phyloP scores from a whole-genome alignment of 2,888 invertebrate species.

The Baronia brevicornis region DNA sequence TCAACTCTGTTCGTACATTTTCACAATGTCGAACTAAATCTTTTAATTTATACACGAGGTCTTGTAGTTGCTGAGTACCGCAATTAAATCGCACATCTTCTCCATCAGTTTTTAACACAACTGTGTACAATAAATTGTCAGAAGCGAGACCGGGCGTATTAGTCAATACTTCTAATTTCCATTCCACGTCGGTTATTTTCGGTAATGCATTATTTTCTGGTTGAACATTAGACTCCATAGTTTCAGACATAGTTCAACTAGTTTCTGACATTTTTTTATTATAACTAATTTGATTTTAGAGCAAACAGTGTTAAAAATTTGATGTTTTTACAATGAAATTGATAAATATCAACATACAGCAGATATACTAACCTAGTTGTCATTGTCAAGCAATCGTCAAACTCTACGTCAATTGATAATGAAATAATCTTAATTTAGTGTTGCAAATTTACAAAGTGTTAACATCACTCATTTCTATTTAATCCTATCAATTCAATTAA shows the following conservation, averaged over 20 bases:
- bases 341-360: too few species aligned
- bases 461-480: too few species aligned
- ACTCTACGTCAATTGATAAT: too few species aligned
- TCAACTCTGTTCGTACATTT: conserved; percentile 56
- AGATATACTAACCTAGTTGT: too few species aligned
- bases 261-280: too few species aligned
- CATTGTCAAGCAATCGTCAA: too few species aligned
- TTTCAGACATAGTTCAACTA: conserved; percentile 12
- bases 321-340: too few species aligned
- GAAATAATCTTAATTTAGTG: too few species aligned
- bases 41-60: conserved; percentile 80
- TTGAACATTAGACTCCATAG: conserved; percentile 18
- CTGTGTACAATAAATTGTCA: conserved; percentile 60
- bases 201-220: conserved; percentile 48
- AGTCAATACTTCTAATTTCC: conserved; percentile 75
- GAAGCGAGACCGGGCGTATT: conserved; percentile 55
- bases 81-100: conserved; percentile 76
- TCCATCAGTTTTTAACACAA: conserved; percentile 58
- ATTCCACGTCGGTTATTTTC: conserved; percentile 74
- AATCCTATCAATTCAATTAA: too few species aligned
- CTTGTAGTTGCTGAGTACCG: conserved; percentile 78
- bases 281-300: too few species aligned
- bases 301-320: too few species aligned
- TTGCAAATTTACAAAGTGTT: too few species aligned
- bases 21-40: conserved; percentile 79